Percentiles rank a stretch among this genome's conserved stretches.
Evolutionary conservation across 2,797 vertebrate species (phyloP).

Genomic region (Mormyrops attenuatus): DNA sequence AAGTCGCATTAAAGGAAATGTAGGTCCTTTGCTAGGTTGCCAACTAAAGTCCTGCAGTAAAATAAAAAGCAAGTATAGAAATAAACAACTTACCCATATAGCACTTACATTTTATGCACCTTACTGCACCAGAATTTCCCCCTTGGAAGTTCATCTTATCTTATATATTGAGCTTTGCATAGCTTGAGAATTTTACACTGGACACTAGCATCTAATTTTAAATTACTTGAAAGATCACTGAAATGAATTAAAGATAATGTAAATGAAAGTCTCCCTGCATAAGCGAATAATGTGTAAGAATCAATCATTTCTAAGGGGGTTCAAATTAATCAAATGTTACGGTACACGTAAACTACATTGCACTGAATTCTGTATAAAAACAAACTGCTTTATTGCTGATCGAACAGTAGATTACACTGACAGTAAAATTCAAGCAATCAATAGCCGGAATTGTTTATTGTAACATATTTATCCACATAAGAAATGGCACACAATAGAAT

Average conservation of each 20-base stretch:
- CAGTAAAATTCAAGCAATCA: background rate
- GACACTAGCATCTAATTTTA: slow-evolving; percentile 1
- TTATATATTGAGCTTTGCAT: background rate
- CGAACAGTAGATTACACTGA: background rate
- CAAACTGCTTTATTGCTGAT: background rate
- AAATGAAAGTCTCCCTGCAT: background rate
- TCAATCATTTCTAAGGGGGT: background rate
- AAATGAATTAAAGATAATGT: background rate
- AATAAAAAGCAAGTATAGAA: background rate
- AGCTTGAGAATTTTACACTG: background rate
- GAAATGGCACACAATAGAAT: background rate
- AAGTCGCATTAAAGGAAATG: background rate
- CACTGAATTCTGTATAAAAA: background rate
- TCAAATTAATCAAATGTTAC: background rate
- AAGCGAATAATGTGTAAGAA: background rate
- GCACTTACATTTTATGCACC: background rate
- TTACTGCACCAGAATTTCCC: background rate
- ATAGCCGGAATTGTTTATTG: background rate
- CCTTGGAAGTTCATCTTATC: background rate
- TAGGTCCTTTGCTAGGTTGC: background rate
- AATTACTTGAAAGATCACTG: background rate
- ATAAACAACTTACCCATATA: background rate
- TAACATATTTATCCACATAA: background rate
- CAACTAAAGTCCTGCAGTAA: background rate
- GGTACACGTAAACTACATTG: background rate